Evolutionary conservation across 2,797 vertebrate genomes (phyloP), one percentile per base, ranked within the genome.

Genomic region (Trematomus bernacchii): DNA sequence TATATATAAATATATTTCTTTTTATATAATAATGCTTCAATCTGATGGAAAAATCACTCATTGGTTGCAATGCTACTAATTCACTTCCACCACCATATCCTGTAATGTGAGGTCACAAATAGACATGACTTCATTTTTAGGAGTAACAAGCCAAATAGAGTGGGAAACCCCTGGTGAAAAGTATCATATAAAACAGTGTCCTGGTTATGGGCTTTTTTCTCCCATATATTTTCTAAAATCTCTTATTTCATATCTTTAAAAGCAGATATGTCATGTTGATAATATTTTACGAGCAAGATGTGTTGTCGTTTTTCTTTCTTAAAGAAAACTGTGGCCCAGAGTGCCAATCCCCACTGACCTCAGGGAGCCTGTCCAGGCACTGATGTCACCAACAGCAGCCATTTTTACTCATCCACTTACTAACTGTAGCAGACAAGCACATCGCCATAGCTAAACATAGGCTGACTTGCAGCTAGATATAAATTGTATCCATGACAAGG

Each of bases 271-370:
- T 62, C 65, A 69, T 78, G 60, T 57, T 85, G 80, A 83, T 84
- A 74, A 53, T 74, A 77, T 76, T 84, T 82, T 85, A 88, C 19
- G 61, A 84, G 77, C 37, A 43, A 67, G 33, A 79, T 54, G 78
- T 71, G 55, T 81, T 21, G 74, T 63, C 67, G 63, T 80, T 85
- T 89, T 80, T 82, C 81, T 77, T 84, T 85, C 79, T 83, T 66
- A 76, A 73, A 83, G 61, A 80, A 74, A 62, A 78, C 80, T 65
- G 70, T 68, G 77, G 74, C 64, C 82, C 73, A 62, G 66, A 73
- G 73, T 86, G 88, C 88, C 90, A 85, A 80, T 85, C 74, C 84
- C 84, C 74, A 73, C 82, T 83, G 87, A 90, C 92, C 91, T 86
- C 92, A 90, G 69, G 76, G 74, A 79, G 76, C 53, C 73, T 15